Conservation (phyloP, 2,888 invertebrate genomes). For the Thymelicus acteon region DNA sequence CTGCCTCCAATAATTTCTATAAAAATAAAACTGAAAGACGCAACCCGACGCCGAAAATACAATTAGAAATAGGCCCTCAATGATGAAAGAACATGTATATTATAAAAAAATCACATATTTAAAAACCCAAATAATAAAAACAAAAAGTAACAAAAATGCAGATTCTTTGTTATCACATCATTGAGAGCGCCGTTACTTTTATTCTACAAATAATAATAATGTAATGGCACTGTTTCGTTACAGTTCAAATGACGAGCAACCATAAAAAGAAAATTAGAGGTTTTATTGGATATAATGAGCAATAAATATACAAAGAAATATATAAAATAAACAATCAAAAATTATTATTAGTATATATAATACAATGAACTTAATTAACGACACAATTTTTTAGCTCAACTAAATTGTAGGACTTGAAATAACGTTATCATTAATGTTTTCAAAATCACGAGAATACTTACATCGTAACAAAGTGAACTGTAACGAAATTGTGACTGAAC, state of each 20-base stretch:
- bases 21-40: conserved; percentile 73
- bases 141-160: conserved; percentile 1
- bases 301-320: too few species aligned
- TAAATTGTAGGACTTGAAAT: too few species aligned
- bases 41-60: conserved; percentile 62
- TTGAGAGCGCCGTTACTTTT: conserved; percentile 15
- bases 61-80: conserved; percentile 18
- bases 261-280: too few species aligned
- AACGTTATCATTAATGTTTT: too few species aligned
- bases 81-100: not conserved
- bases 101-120: not conserved
- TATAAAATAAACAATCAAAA: too few species aligned
- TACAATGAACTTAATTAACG: too few species aligned
- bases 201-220: not conserved
- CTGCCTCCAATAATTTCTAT: conserved; percentile 65
- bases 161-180: conserved; percentile 6
- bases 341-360: too few species aligned
- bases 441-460: too few species aligned
- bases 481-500: not conserved
- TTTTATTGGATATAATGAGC: too few species aligned
- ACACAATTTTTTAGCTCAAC: too few species aligned
- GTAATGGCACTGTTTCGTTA: not conserved
- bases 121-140: not conserved
- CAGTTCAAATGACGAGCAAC: not conserved
- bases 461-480: not conserved